phyloP scores from a whole-genome alignment of 2,888 invertebrate species.

The Aspidapion aeneum region DNA sequence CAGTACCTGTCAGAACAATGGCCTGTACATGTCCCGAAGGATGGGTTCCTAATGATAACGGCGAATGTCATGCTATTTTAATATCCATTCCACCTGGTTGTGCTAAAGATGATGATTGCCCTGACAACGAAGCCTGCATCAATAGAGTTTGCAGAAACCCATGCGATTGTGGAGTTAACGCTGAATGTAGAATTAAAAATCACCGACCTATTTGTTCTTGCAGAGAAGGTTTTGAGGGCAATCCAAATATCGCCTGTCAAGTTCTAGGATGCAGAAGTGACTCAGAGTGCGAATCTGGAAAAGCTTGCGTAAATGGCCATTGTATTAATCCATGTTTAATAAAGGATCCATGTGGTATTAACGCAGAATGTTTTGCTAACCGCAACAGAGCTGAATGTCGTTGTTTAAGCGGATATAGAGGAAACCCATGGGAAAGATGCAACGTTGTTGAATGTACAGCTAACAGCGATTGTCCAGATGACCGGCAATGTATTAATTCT shows the following conservation, averaged over 20 bases:
- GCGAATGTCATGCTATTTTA: slow-evolving; percentile 71
- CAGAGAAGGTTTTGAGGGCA: slow-evolving; percentile 78
- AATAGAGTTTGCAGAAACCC: slow-evolving; percentile 84
- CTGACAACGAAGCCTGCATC: slow-evolving; percentile 75
- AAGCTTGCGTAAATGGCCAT: slow-evolving; percentile 80
- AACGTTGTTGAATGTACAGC: slow-evolving; percentile 78
- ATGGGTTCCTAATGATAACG: slow-evolving; percentile 75
- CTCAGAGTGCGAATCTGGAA: slow-evolving; percentile 78
- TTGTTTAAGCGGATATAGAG: slow-evolving; percentile 77
- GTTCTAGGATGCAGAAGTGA: slow-evolving; percentile 79
- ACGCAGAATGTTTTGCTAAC: slow-evolving; percentile 73
- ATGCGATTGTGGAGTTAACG: slow-evolving; percentile 83
- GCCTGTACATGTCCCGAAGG: slow-evolving; percentile 85
- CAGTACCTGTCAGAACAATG: slow-evolving; percentile 82
- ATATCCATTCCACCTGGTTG: slow-evolving; percentile 72
- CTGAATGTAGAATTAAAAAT: slow-evolving; percentile 75
- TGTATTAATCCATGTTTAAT: slow-evolving; percentile 84
- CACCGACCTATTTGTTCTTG: slow-evolving; percentile 88
- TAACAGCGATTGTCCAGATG: slow-evolving; percentile 83
- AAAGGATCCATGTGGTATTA: slow-evolving; percentile 74
- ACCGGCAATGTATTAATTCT: slow-evolving; percentile 80
- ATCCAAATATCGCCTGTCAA: slow-evolving; percentile 78
- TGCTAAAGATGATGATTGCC: slow-evolving; percentile 74
- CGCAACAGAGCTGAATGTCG: slow-evolving; percentile 64
- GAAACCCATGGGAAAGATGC: slow-evolving; percentile 73